phyloP scores from a whole-genome alignment of 2,113 vertebrate species.

The Amphilophus citrinellus region DNA sequence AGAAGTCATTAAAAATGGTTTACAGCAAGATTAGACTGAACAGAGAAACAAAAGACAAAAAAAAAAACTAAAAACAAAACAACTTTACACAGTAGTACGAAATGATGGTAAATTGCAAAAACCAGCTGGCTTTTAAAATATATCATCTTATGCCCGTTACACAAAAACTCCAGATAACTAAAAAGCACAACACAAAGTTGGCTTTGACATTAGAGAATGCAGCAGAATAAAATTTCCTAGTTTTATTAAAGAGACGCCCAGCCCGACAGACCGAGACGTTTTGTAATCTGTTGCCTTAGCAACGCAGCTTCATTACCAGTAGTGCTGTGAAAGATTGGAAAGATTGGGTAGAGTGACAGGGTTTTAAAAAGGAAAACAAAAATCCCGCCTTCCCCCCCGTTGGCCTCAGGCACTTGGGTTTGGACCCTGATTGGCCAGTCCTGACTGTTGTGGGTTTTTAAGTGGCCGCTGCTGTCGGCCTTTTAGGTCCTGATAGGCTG shows the following conservation, averaged over 20 bases:
- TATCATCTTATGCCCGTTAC: conserved; percentile 64
- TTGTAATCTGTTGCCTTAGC: conserved; percentile 48
- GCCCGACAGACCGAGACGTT: conserved; percentile 34
- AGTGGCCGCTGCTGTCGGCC: conserved; percentile 55
- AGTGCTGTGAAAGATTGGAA: conserved; percentile 45
- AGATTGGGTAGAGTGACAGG: conserved; percentile 49
- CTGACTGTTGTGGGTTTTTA: conserved; percentile 56
- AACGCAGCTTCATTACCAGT: conserved; percentile 66
- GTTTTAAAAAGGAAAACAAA: conserved; percentile 32
- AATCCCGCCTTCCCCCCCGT: conserved; percentile 20
- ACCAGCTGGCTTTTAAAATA: conserved; percentile 72
- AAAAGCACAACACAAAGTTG: conserved; percentile 65
- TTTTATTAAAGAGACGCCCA: conserved; percentile 47
- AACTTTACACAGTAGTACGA: conserved; percentile 79
- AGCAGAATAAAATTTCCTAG: conserved; percentile 66
- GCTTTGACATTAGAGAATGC: conserved; percentile 67
- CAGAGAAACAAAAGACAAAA: conserved; percentile 11
- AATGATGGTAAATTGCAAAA: conserved; percentile 65
- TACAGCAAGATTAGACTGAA: conserved; percentile 70
- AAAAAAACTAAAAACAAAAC: conserved; percentile 6
- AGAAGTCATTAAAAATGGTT: conserved; percentile 63
- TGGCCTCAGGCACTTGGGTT: conserved; percentile 80
- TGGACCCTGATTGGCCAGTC: conserved; percentile 73
- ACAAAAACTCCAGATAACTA: conserved; percentile 75
- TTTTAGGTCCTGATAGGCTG: conserved; percentile 73